Percentiles rank a stretch among this genome's conserved stretches.
phyloP scores from a whole-genome alignment of 2,888 invertebrate species.

The Campoplex capitator region DNA sequence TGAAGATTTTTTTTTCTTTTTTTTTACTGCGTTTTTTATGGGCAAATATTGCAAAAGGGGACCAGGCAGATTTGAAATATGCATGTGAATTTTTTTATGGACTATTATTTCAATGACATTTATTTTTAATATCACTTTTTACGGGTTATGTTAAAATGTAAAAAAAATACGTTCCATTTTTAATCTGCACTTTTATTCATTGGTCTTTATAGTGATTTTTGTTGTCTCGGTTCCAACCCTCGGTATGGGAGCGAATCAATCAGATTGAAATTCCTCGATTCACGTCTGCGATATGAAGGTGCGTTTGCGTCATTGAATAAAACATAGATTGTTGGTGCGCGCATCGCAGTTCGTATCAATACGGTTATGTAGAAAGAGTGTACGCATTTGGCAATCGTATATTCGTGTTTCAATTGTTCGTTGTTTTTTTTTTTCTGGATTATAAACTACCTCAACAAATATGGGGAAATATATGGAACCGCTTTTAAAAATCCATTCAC shows the following conservation, averaged over 20 bases:
- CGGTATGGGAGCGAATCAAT: background rate
- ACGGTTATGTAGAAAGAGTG: background rate
- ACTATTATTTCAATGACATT: background rate
- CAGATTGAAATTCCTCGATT: background rate
- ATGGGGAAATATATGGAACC: background rate
- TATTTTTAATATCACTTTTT: background rate
- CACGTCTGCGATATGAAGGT: background rate
- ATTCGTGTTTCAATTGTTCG: background rate
- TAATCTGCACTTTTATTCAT: background rate
- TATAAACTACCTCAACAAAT: background rate
- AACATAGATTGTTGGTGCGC: background rate
- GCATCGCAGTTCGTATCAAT: background rate
- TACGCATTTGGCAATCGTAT: slow-evolving; percentile 1
- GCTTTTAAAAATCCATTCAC: background rate
- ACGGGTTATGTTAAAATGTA: background rate
- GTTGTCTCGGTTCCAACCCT: background rate
- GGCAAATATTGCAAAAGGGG: background rate
- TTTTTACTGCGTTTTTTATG: background rate
- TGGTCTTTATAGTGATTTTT: background rate
- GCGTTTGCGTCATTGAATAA: background rate
- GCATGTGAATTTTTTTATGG: background rate
- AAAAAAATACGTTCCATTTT: background rate
- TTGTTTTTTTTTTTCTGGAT: background rate
- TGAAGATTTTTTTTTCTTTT: background rate
- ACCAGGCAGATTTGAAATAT: background rate